These are phyloP conservation scores for Lysandra bellargus DNA, from an alignment of 2,888 invertebrate genomes.

Conservation along the genomic window DNA sequence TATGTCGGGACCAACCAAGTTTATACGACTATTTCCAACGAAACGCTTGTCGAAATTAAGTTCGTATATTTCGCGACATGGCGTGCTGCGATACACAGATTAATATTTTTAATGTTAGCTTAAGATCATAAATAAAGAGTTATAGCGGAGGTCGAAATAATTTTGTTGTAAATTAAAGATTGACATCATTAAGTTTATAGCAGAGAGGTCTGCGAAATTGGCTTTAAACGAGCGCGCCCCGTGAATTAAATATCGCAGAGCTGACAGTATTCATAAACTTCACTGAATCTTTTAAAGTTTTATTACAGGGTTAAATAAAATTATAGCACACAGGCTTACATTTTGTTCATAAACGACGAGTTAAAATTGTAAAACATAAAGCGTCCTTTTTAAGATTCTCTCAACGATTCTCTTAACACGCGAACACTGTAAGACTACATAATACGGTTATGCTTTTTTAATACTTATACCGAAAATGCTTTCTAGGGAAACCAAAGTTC, in stretches of 20 bases:
- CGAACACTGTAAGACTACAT: background rate
- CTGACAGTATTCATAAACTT: constrained; percentile 29
- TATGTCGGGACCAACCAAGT: constrained; percentile 29
- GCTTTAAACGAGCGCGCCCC: constrained; percentile 9
- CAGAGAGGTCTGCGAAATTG: constrained; percentile 16
- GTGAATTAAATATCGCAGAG: constrained; percentile 28
- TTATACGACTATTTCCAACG: constrained; percentile 32
- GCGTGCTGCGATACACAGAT: constrained; percentile 34
- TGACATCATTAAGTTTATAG: constrained; percentile 24
- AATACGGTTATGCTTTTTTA: background rate
- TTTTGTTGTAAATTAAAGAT: constrained; percentile 29
- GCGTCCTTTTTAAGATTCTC: background rate
- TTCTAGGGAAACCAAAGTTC: background rate
- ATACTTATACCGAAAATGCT: background rate
- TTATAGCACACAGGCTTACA: background rate
- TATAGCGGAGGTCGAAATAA: constrained; percentile 6
- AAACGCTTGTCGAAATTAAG: constrained; percentile 37
- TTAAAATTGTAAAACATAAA: background rate
- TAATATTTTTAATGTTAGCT: constrained; percentile 34
- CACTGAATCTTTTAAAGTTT: constrained; percentile 29
- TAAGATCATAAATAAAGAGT: constrained; percentile 32
- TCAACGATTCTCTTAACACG: background rate
- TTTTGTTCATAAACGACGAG: background rate
- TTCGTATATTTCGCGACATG: constrained; percentile 33
- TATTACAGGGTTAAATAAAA: constrained; percentile 25